phyloP scores from a whole-genome alignment of 2,797 vertebrate genomes.

The Ptychadena robeensis region DNA sequence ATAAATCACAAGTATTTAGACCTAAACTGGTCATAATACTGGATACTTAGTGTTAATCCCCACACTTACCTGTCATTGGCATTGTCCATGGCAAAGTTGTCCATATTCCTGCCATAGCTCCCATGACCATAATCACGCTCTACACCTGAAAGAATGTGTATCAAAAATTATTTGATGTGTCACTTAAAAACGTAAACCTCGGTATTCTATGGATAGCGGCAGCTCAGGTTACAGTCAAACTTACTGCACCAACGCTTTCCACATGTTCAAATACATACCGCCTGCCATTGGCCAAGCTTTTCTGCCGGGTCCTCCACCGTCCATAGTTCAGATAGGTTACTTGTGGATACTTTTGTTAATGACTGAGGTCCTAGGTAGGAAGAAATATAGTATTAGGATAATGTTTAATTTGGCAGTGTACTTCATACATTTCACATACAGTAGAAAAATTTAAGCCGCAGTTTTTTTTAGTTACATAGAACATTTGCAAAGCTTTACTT shows the following conservation, averaged over 20 bases:
- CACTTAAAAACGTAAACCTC: too few species aligned
- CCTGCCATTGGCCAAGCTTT: background rate
- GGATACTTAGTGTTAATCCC: too few species aligned
- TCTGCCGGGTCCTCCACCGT: background rate
- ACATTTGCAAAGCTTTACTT: too few species aligned
- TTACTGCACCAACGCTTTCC: too few species aligned
- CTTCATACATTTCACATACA: background rate
- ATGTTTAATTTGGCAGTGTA: background rate
- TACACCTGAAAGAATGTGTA: conserved; percentile 10
- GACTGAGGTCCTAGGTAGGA: background rate
- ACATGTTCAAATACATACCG: too few species aligned
- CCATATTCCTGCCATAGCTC: conserved; percentile 23
- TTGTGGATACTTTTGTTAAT: background rate
- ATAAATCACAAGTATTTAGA: too few species aligned
- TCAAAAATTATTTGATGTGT: too few species aligned
- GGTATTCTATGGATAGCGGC: too few species aligned
- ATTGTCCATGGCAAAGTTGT: conserved; percentile 38
- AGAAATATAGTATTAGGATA: background rate
- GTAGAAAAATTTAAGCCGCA: too few species aligned
- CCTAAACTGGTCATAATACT: too few species aligned
- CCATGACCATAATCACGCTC: conserved; percentile 45
- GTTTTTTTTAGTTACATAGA: too few species aligned
- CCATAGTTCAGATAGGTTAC: background rate
- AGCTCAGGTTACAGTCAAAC: too few species aligned
- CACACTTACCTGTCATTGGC: conserved; percentile 31